phyloP scores from a whole-genome alignment of 2,113 vertebrate genomes.

The Phalacrocorax aristotelis region DNA sequence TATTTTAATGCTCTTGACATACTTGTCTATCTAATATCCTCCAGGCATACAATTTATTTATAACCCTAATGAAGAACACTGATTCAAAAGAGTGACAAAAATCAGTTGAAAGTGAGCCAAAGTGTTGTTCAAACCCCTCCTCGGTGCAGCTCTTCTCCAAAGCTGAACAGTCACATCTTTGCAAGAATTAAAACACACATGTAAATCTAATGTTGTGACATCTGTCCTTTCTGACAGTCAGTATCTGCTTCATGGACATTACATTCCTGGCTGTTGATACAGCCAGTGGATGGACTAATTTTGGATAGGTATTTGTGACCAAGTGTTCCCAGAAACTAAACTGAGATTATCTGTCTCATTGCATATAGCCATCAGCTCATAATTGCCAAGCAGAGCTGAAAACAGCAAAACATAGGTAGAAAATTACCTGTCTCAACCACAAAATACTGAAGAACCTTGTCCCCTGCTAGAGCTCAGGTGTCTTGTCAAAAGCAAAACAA shows the following conservation, averaged over 20 bases:
- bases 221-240: not conserved
- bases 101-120: not conserved
- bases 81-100: not conserved
- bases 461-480: not conserved
- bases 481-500: not conserved
- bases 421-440: not conserved
- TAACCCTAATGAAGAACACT: not conserved
- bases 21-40: not conserved
- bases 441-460: not conserved
- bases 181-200: not conserved
- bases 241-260: not conserved
- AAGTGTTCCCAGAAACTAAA: not conserved
- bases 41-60: not conserved
- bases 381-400: not conserved
- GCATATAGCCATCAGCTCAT: not conserved
- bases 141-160: not conserved
- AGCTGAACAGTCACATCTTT: not conserved
- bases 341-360: not conserved
- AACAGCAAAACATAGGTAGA: not conserved
- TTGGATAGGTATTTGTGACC: not conserved
- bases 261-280: not conserved
- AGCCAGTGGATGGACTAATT: not conserved
- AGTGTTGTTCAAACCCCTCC: not conserved
- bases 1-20: not conserved
- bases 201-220: not conserved